phyloP scores from a whole-genome alignment of 1,140 invertebrate genomes.

The Magallana ariakensis region DNA sequence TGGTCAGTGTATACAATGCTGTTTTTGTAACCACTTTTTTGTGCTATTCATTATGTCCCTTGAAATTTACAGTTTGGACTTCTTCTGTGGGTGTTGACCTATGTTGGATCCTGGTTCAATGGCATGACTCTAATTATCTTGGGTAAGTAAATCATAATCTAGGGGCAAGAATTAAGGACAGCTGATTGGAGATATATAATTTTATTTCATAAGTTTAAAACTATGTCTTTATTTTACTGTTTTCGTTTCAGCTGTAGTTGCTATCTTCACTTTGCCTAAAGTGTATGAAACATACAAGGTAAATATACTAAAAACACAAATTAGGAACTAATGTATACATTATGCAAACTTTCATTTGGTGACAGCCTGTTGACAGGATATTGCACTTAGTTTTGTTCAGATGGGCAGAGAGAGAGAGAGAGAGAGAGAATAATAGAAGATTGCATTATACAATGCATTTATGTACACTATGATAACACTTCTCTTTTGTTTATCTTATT shows the following conservation, averaged over 20 bases:
- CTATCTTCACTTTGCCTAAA: constrained; percentile 96
- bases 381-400: neutral
- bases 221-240: neutral
- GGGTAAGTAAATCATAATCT: constrained; percentile 81
- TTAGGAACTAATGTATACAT: neutral
- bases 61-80: constrained; percentile 91
- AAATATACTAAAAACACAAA: constrained; percentile 19
- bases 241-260: constrained; percentile 89
- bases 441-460: no score
- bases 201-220: neutral
- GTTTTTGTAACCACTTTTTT: no score
- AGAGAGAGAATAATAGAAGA: neutral
- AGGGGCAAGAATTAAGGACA: no score
- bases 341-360: neutral
- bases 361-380: neutral
- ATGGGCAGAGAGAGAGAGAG: neutral
- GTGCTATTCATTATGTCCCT: no score
- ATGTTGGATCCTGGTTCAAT: constrained; percentile 98
- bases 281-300: constrained; percentile 98
- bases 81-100: constrained; percentile 95
- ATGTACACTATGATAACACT: no score
- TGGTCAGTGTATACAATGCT: no score
- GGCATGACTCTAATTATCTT: constrained; percentile 97
- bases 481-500: neutral
- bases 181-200: neutral